These are phyloP conservation scores for Oxygymnocypris stewartii DNA, from an alignment of 2,113 vertebrate species.

Conservation along the genomic window DNA sequence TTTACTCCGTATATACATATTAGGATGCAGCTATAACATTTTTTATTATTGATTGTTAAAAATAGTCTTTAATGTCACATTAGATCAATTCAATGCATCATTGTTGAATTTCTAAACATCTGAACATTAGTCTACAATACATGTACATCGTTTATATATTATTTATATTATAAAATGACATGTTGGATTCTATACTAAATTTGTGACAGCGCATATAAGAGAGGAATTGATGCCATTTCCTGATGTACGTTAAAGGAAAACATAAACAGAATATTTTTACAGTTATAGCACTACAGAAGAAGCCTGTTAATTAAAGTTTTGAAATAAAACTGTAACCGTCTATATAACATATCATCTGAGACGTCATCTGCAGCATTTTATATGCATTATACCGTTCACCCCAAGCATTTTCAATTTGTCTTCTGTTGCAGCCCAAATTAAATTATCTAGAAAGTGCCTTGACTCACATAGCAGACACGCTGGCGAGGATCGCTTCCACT, in stretches of 20 bases:
- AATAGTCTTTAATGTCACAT: neutral
- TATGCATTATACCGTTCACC: constrained; percentile 12
- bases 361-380: constrained; percentile 14
- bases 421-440: constrained; percentile 72
- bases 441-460: constrained; percentile 80
- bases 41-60: neutral
- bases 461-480: constrained; percentile 84
- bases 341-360: constrained; percentile 25
- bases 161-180: neutral
- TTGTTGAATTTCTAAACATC: neutral
- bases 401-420: constrained; percentile 48
- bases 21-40: neutral
- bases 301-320: constrained; percentile 26
- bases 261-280: neutral
- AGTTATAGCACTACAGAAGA: neutral
- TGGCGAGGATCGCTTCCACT: constrained; percentile 85
- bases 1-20: neutral
- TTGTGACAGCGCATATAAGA: neutral
- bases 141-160: neutral
- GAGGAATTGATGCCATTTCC: neutral
- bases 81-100: neutral
- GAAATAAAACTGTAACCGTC: constrained; percentile 7
- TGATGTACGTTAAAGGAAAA: neutral
- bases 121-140: neutral
- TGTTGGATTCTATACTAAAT: neutral